Base-by-base conservation (phyloP, 2,888 invertebrate species). In the Podabrus alpinus region DNA sequence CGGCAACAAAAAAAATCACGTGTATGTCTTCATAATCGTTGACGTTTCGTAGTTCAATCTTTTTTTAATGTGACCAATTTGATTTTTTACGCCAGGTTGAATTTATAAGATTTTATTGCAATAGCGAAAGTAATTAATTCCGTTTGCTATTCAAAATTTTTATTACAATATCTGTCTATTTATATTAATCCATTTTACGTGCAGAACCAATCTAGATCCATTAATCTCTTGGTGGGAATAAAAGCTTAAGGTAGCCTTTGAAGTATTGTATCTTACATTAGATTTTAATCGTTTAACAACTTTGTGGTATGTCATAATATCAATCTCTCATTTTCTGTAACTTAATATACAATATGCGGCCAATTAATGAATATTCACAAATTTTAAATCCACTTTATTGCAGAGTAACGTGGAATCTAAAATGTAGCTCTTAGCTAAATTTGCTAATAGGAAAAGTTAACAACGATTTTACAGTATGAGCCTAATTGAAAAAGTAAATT, bases 251-350 rank as follows among this genome's bases (percentile, higher is more conserved):
- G 62, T 64, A 64, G 21, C 21, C 62, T 19, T 64, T 29, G 24
- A 71, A 64, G 71, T 66, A 66, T 71, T 66, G 66, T 70, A 66
- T 66, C 60, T 66, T 67, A 71, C 67, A 66, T 71, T 21, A 59
- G 71, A 71, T 71, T 71, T 71, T 66, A 66, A 71, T 71, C 71
- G 71, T 59, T 60, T 60, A 71, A 71, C 71, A 59, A 60, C 66
- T 71, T 61, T 45, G 64, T 64, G 45, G 64, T 59, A 15, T 67
- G 71, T 71, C 71, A 71, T 71, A 71, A 71, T 59, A 64, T 64
- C 17, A 64, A 64, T 64, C 19, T 64, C 11, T 17, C 19, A 16
- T 19, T n/a, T 64, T 21, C 21, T 21, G 13, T 21, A 64, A 64
- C 62, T 64, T 64, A 21, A 19, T 21, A 64, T 21, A 64, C 21